Conservation (phyloP, 1,140 invertebrate genomes). For the Temnothorax longispinosus region DNA sequence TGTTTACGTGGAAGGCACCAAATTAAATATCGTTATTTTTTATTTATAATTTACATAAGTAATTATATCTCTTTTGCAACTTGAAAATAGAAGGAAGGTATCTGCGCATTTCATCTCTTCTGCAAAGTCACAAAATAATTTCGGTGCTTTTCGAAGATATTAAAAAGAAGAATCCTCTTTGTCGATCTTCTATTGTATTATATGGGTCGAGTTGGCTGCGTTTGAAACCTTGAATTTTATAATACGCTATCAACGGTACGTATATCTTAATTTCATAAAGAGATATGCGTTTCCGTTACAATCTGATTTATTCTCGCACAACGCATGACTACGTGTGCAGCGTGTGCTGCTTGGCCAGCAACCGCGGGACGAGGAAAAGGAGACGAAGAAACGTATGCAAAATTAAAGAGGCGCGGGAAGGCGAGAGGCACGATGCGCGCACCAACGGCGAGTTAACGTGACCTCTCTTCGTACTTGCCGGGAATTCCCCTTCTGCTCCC, state of each 20-base stretch:
- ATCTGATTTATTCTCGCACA: neutral
- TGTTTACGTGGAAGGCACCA: neutral
- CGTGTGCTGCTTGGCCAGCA: constrained; percentile 59
- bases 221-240: neutral
- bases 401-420: neutral
- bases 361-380: neutral
- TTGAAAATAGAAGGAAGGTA: neutral
- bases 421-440: neutral
- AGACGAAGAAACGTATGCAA: neutral
- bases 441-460: constrained; percentile 35
- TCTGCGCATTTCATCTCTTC: neutral
- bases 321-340: constrained; percentile 23
- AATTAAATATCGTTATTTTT: neutral
- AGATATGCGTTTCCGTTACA: neutral
- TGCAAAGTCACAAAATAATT: neutral
- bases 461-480: constrained; percentile 39
- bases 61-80: neutral
- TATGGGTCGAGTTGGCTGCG: neutral
- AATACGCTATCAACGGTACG: neutral
- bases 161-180: neutral
- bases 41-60: neutral
- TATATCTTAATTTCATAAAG: neutral
- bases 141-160: neutral
- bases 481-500: neutral
- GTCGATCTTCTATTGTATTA: neutral